phyloP scores from a whole-genome alignment of 2,888 invertebrate species.

The Anticlea derivata region DNA sequence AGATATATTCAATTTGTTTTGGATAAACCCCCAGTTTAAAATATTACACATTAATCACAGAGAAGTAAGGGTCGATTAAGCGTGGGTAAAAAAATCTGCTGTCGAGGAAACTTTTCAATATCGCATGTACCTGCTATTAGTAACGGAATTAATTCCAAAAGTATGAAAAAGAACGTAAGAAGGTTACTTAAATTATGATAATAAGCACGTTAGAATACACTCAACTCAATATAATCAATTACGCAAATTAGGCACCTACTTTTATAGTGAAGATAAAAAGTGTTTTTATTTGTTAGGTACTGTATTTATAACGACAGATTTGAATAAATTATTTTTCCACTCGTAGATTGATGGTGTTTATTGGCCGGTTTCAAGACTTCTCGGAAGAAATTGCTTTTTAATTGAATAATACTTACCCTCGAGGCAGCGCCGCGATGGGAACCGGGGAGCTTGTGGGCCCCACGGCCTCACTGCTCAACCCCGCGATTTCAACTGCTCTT shows the following conservation, averaged over 20 bases:
- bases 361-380: constrained; percentile 51
- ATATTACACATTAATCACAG: constrained; percentile 1
- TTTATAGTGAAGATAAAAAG: constrained; percentile 20
- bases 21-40: constrained; percentile 1
- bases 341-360: constrained; percentile 42
- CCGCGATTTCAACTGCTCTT: constrained; percentile 76
- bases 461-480: constrained; percentile 68
- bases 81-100: not conserved
- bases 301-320: constrained; percentile 6
- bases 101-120: not conserved
- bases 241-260: constrained; percentile 15
- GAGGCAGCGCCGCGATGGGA: constrained; percentile 58
- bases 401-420: constrained; percentile 81
- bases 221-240: constrained; percentile 16
- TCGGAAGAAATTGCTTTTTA: constrained; percentile 79
- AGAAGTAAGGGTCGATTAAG: not conserved
- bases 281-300: constrained; percentile 11
- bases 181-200: not conserved
- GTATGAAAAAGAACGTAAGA: not conserved
- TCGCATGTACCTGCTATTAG: not conserved
- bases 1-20: constrained; percentile 6
- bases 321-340: constrained; percentile 16
- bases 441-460: constrained; percentile 59
- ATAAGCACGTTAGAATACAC: constrained; percentile 9
- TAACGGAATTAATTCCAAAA: not conserved